Evolutionary conservation across 2,797 vertebrate species (phyloP), one percentile per base, ranked within the genome.

Genomic region (Ciconia nigra): DNA sequence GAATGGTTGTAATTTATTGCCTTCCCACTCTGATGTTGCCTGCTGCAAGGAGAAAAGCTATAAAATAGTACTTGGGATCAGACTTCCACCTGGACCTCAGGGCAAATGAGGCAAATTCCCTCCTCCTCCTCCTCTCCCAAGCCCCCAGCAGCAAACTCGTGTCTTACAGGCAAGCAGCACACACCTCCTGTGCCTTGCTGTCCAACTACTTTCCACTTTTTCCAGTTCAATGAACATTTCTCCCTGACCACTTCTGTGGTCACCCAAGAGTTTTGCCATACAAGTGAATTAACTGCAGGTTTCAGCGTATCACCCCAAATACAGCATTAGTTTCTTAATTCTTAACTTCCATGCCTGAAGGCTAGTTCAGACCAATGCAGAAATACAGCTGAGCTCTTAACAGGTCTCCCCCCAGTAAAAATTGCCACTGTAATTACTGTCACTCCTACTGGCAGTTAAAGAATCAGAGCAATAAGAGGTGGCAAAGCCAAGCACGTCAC

Each of bases 301-400:
- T 96, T 71, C 71, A 44, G 37, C 1, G 0, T 29, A 55, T 41
- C 55, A 47, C 11, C 39, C 35, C 59, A 76, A 81, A 76, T 4
- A 62, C 6, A 44, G 15, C 10, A 59, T 24, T 11, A 17, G 9
- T 39, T 80, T 42, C 52, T 46, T 74, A 41, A 37, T 41, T 51
- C 62, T 78, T 41, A 84, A 54, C 12, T 73, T 82, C 31, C 33
- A 25, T 21, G 7, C n/a, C 28, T 54, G 52, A 44, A 58, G 21
- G 12, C 6, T 71, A 57, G 33, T 12, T 93, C 15, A 7, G 25
- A 73, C 11, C 0, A 0, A 66, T 0, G 0, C 42, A 85, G 47
- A 82, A 92, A 55, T 17, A 67, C 3, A 9, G 1, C n/a, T 51
- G 33, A 82, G 51, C 42, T 65, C 62, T 76, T 76, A 55, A 73